These are phyloP conservation scores for Carterocephalus palaemon DNA, from an alignment of 2,888 invertebrate genomes.

Conservation along the genomic window DNA sequence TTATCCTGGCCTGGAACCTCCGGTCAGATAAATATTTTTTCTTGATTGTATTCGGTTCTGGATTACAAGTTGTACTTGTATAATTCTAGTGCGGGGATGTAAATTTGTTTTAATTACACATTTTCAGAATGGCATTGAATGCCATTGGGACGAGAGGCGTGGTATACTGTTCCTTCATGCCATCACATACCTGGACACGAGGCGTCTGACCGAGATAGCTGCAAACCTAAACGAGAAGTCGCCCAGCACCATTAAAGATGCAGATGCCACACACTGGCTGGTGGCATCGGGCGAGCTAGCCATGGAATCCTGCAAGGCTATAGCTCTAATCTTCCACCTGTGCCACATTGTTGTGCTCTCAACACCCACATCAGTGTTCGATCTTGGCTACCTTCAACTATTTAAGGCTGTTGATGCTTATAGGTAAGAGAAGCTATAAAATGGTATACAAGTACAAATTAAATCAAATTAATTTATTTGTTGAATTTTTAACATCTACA, in stretches of 20 bases:
- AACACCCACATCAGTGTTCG: slow-evolving; percentile 81
- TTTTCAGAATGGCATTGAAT: slow-evolving; percentile 76
- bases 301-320: slow-evolving; percentile 80
- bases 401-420: slow-evolving; percentile 89
- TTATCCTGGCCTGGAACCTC: too few species aligned
- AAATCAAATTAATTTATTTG: too few species aligned
- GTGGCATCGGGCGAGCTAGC: slow-evolving; percentile 76
- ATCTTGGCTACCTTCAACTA: slow-evolving; percentile 88
- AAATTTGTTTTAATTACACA: not conserved
- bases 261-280: slow-evolving; percentile 80
- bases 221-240: slow-evolving; percentile 53
- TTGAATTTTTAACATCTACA: too few species aligned
- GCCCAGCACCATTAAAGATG: slow-evolving; percentile 60
- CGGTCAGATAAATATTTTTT: too few species aligned
- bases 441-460: too few species aligned
- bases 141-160: slow-evolving; percentile 77
- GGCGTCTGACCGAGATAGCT: slow-evolving; percentile 51
- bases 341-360: slow-evolving; percentile 85
- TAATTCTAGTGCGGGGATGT: too few species aligned
- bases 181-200: slow-evolving; percentile 66
- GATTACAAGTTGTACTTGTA: too few species aligned
- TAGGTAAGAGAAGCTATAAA: slow-evolving; percentile 80
- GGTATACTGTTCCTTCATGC: slow-evolving; percentile 77
- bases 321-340: slow-evolving; percentile 87
- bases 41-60: too few species aligned